phyloP scores from a whole-genome alignment of 2,113 vertebrate genomes.

The Hirundichthys speculiger region DNA sequence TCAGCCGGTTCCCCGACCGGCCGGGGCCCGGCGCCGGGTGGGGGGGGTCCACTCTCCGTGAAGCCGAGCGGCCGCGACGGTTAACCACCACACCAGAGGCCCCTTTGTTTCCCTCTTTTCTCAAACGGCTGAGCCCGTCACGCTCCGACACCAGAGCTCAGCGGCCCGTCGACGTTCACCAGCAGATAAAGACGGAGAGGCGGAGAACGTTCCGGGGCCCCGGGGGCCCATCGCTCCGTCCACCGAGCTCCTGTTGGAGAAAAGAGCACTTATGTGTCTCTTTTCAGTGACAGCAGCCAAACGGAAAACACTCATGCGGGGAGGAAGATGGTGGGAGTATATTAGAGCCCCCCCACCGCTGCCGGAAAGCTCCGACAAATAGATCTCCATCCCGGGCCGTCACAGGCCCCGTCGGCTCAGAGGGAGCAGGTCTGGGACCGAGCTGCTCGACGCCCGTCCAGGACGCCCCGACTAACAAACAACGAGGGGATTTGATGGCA shows the following conservation, averaged over 20 bases:
- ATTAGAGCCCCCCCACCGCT: slow-evolving; percentile 85
- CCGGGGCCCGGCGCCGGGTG: slow-evolving; percentile 35
- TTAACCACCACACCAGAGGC: slow-evolving; percentile 74
- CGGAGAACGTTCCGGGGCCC: slow-evolving; percentile 84
- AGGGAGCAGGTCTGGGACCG: slow-evolving; percentile 43
- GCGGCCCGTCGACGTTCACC: slow-evolving; percentile 92
- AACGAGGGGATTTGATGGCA: slow-evolving; percentile 65
- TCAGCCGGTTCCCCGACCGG: slow-evolving; percentile 69
- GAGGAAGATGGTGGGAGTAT: slow-evolving; percentile 78
- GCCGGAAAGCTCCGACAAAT: slow-evolving; percentile 93
- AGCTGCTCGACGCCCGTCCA: slow-evolving; percentile 16
- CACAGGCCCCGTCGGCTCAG: slow-evolving; percentile 45
- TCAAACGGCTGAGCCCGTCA: slow-evolving; percentile 87
- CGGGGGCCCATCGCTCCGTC: slow-evolving; percentile 77
- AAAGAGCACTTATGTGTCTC: slow-evolving; percentile 90
- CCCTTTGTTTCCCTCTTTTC: slow-evolving; percentile 63
- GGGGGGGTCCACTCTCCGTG: slow-evolving; percentile 50
- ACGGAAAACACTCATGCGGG: slow-evolving; percentile 89
- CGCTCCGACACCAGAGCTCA: slow-evolving; percentile 87
- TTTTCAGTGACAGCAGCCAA: slow-evolving; percentile 89
- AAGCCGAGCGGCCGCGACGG: slow-evolving; percentile 68
- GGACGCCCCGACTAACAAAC: slow-evolving; percentile 71
- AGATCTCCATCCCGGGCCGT: slow-evolving; percentile 84
- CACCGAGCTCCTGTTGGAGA: slow-evolving; percentile 82
- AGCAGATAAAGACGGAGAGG: slow-evolving; percentile 91